These are phyloP conservation scores for Tolypeutes matacus DNA, from an alignment of 2,797 vertebrate genomes.

Conservation along the genomic window DNA sequence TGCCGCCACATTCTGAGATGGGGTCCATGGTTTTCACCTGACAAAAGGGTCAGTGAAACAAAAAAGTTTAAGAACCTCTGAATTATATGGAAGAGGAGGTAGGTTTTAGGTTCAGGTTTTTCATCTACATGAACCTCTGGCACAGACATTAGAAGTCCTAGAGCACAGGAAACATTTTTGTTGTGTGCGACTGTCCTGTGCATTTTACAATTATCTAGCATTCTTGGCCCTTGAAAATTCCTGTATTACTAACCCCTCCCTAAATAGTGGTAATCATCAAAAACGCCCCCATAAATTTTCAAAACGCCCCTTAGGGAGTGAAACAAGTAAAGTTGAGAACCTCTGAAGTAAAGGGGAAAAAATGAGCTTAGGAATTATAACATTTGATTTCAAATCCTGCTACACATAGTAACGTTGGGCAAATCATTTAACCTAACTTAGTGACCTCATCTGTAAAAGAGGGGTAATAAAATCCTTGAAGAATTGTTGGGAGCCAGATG, in stretches of 20 bases:
- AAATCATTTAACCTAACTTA: not conserved
- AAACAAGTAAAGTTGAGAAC: not conserved
- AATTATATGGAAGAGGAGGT: not conserved
- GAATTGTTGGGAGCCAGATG: not conserved
- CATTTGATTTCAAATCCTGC: not conserved
- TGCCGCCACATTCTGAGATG: no score
- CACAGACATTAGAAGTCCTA: not conserved
- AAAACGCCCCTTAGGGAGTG: not conserved
- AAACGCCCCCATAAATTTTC: not conserved
- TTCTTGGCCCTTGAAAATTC: not conserved
- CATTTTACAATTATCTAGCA: not conserved
- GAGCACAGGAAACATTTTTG: not conserved
- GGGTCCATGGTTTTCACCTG: no score
- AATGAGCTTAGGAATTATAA: not conserved
- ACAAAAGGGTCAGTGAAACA: no score
- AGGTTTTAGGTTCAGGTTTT: conserved; percentile 21
- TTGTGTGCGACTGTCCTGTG: not conserved
- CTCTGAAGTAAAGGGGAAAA: not conserved
- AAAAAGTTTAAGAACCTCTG: no score
- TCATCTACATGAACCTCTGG: not conserved
- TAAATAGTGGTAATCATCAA: not conserved
- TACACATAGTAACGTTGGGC: not conserved
- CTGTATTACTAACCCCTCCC: not conserved
- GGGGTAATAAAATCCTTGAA: not conserved
- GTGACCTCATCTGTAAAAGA: not conserved